phyloP scores from a whole-genome alignment of 2,113 vertebrate genomes.

The Capricornis sumatraensis region DNA sequence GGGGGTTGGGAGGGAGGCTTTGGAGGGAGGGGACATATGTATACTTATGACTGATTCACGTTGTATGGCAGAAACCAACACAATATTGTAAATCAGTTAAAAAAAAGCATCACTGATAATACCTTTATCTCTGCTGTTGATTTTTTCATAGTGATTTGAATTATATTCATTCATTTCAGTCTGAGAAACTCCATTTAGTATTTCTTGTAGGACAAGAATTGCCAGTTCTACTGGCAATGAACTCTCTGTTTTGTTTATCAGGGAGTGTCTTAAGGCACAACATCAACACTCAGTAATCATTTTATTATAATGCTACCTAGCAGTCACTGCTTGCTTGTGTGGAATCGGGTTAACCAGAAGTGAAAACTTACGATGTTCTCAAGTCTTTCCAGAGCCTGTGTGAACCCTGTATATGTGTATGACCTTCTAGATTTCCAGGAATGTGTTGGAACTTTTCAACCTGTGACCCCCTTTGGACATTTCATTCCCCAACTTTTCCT shows the following conservation, averaged over 20 bases:
- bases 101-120: background rate
- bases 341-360: background rate
- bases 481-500: background rate
- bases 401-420: background rate
- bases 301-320: background rate
- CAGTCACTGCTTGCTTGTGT: background rate
- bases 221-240: background rate
- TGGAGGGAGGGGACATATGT: background rate
- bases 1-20: background rate
- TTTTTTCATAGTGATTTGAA: background rate
- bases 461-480: background rate
- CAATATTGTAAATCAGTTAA: background rate
- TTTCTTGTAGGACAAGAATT: background rate
- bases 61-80: background rate
- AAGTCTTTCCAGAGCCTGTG: background rate
- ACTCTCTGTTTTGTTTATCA: background rate
- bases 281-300: background rate
- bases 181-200: background rate
- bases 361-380: background rate
- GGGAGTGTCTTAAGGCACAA: background rate
- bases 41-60: background rate
- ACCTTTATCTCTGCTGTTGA: background rate
- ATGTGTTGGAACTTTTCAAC: background rate
- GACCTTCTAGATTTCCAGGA: background rate
- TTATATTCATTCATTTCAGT: slow-evolving; percentile 3